phyloP scores from a whole-genome alignment of 2,113 vertebrate genomes.

The Lontra canadensis region DNA sequence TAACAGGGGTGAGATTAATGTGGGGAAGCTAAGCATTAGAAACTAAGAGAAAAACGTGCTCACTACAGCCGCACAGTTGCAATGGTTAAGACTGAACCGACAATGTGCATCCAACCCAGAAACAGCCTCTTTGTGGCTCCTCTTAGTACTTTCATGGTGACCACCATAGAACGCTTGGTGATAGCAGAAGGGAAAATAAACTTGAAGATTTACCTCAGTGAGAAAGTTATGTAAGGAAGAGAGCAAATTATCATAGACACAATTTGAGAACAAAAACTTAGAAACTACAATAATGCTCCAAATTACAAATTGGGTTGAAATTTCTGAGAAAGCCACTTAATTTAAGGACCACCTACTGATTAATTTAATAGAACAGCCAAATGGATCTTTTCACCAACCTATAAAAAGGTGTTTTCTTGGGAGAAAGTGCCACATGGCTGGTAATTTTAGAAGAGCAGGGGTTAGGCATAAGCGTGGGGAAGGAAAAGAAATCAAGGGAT shows the following conservation, averaged over 20 bases:
- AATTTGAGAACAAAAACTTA: conserved; percentile 33
- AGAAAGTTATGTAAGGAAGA: not conserved
- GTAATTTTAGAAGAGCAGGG: not conserved
- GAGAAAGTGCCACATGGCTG: not conserved
- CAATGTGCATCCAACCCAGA: not conserved
- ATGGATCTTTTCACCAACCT: not conserved
- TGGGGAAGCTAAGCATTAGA: not conserved
- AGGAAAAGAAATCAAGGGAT: not conserved
- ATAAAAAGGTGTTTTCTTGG: not conserved
- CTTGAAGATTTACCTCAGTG: not conserved
- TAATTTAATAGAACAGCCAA: not conserved
- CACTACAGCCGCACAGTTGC: not conserved
- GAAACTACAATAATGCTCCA: not conserved
- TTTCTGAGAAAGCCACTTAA: conserved; percentile 14
- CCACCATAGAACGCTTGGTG: not conserved
- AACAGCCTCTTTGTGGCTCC: not conserved
- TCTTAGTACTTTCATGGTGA: not conserved
- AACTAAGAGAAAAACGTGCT: not conserved
- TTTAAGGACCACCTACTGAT: not conserved
- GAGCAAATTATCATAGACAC: not conserved
- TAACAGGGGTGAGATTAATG: not conserved
- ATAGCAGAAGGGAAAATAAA: not conserved
- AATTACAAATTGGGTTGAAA: not conserved
- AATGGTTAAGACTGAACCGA: not conserved
- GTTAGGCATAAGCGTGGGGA: not conserved